Conservation (phyloP, 2,113 vertebrate genomes). For the Rhinoptilus africanus region DNA sequence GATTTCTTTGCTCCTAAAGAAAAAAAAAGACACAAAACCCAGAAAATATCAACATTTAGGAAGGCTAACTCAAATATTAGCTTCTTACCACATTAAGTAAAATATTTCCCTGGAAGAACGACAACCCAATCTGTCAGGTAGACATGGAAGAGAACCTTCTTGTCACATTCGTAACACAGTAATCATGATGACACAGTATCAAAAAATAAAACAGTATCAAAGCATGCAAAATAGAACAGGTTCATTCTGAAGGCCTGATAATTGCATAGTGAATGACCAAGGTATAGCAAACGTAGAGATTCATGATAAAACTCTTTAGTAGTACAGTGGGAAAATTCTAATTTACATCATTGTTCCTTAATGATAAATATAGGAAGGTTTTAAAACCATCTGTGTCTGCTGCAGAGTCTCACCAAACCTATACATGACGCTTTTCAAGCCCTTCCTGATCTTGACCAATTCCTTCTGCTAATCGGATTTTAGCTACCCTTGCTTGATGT, state of each 20-base stretch:
- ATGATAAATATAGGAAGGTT: neutral
- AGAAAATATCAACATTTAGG: neutral
- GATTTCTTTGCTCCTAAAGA: slow-evolving; percentile 86
- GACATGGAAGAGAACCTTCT: neutral
- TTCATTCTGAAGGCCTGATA: neutral
- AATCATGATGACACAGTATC: neutral
- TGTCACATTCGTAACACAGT: neutral
- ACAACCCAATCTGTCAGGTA: neutral
- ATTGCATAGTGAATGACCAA: neutral
- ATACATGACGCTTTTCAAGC: neutral
- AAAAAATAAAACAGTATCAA: neutral
- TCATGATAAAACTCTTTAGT: neutral
- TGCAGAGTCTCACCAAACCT: neutral
- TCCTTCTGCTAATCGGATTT: neutral
- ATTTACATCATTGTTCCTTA: neutral
- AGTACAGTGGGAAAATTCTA: neutral
- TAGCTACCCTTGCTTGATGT: neutral
- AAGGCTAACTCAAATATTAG: neutral
- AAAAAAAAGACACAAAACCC: neutral
- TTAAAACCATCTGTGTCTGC: neutral
- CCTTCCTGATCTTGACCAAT: neutral
- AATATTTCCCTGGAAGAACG: neutral
- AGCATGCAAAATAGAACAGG: neutral
- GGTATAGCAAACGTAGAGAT: neutral
- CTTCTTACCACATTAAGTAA: neutral